Evolutionary conservation across 2,888 invertebrate species (phyloP).

Genomic region (Dolomedes plantarius): DNA sequence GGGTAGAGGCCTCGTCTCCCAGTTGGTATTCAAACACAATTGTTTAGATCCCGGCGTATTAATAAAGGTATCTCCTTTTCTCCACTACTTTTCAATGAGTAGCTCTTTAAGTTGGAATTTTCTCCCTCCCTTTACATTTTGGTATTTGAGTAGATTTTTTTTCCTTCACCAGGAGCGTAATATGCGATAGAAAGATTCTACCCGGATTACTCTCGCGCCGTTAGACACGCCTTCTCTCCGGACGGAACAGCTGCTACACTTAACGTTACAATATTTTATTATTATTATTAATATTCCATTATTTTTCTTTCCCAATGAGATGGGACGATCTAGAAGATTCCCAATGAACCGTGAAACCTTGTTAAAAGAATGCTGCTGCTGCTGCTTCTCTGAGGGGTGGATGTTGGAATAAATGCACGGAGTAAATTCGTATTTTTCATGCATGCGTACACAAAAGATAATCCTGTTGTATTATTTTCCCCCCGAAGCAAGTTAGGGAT

Average conservation of each 20-base stretch:
- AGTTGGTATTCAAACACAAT: no score
- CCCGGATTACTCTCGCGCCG: conserved; percentile 32
- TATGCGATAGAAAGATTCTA: not conserved
- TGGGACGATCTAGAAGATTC: not conserved
- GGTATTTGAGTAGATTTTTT: no score
- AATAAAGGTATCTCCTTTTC: not conserved
- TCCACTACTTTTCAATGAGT: not conserved
- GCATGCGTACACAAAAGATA: not conserved
- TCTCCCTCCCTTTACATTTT: not conserved
- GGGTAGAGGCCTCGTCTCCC: no score
- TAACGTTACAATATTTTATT: conserved; percentile 53
- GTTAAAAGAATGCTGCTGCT: not conserved
- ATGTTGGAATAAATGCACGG: no score
- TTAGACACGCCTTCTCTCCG: conserved; percentile 36
- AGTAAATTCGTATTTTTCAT: no score
- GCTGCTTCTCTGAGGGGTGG: no score
- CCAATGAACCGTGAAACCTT: not conserved
- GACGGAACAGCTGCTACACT: conserved; percentile 44
- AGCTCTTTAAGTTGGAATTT: not conserved
- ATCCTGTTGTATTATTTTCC: not conserved
- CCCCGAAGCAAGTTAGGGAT: not conserved
- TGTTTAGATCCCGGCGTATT: not conserved
- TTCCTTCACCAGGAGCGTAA: not conserved
- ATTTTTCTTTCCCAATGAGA: not conserved
- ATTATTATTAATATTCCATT: conserved; percentile 29